A percentile compares a stretch with the other conserved stretches of the same genome.
These are phyloP conservation scores for Emydoidea blandingii DNA, from an alignment of 2,797 vertebrate genomes.

Conservation along the genomic window DNA sequence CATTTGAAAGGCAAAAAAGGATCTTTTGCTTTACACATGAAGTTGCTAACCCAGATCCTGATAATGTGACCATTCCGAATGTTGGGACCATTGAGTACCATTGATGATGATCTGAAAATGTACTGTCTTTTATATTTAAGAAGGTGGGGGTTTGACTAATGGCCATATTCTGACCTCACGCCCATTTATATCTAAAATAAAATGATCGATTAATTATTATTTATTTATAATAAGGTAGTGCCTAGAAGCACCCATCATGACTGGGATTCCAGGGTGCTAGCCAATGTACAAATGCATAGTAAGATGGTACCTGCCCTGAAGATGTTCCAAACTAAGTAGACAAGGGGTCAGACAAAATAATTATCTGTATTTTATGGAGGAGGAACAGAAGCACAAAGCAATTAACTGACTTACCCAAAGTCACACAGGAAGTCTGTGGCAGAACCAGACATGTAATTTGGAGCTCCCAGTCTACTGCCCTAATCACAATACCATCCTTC, in stretches of 20 bases:
- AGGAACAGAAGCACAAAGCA: conserved; percentile 3
- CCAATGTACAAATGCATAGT: neutral
- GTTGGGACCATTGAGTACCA: neutral
- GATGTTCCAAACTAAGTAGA: neutral
- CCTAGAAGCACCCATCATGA: neutral
- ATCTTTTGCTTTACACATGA: neutral
- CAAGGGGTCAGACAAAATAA: conserved; percentile 1
- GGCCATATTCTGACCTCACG: neutral
- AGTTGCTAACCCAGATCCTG: neutral
- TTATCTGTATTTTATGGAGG: neutral
- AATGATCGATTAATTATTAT: neutral
- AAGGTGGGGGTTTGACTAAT: neutral
- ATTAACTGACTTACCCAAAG: neutral
- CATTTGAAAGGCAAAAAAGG: neutral
- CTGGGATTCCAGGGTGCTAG: neutral
- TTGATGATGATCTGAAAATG: neutral
- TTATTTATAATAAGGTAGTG: neutral
- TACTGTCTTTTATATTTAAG: neutral
- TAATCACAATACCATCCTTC: conserved; percentile 7
- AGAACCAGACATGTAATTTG: neutral
- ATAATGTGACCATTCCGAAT: neutral
- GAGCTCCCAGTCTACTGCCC: neutral
- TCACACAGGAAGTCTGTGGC: neutral
- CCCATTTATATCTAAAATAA: neutral
- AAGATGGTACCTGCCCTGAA: neutral